Percentiles rank a stretch among this genome's conserved stretches.
These are phyloP conservation scores for Nasonia giraulti DNA, from an alignment of 1,140 invertebrate genomes.

Conservation along the genomic window DNA sequence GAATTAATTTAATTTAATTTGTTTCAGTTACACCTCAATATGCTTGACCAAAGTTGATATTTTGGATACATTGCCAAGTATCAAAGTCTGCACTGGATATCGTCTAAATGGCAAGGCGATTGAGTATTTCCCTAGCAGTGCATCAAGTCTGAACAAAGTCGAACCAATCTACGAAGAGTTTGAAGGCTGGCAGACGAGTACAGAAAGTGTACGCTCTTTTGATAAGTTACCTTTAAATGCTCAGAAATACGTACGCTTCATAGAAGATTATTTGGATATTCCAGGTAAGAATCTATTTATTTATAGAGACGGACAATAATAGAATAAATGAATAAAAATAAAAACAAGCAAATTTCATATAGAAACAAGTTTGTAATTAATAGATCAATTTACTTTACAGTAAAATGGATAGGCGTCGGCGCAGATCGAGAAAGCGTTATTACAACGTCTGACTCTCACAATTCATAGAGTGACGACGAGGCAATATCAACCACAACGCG, in stretches of 20 bases:
- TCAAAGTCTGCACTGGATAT: conserved; percentile 86
- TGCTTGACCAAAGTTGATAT: conserved; percentile 99
- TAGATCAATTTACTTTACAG: conserved; percentile 76
- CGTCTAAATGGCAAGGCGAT: conserved; percentile 87
- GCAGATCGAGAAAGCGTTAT: conserved; percentile 85
- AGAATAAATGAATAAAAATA: no score
- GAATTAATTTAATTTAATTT: conserved; percentile 48
- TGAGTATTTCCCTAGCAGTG: conserved; percentile 86
- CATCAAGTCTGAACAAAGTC: conserved; percentile 81
- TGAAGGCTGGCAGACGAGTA: conserved; percentile 92
- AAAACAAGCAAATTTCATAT: not conserved
- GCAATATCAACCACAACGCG: no score
- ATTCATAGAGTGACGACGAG: conserved; percentile 52
- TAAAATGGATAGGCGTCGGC: conserved; percentile 98
- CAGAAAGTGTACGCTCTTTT: conserved; percentile 88
- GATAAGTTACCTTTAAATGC: conserved; percentile 92
- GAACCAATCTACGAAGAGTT: conserved; percentile 92
- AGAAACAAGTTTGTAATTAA: conserved; percentile 21
- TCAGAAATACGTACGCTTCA: conserved; percentile 88
- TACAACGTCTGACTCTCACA: conserved; percentile 63
- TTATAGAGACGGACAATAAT: no score
- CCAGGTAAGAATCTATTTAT: conserved; percentile 79
- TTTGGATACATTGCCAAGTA: conserved; percentile 91
- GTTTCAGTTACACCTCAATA: conserved; percentile 72
- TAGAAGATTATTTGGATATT: conserved; percentile 89